Evolutionary conservation across 1,140 invertebrate species (phyloP).

Genomic region (Psix sp.): DNA sequence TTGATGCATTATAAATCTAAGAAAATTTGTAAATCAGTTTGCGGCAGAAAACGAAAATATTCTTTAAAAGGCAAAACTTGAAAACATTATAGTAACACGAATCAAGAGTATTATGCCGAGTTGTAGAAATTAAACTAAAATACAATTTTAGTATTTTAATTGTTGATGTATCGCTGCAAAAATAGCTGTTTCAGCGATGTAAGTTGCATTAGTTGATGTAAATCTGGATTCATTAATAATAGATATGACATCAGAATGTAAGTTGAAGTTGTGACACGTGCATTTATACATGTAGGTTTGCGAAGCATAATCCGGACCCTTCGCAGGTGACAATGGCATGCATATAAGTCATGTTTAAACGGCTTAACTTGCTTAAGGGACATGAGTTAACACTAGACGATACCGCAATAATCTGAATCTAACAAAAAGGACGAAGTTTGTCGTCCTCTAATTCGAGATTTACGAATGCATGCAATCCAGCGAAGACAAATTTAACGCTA

Average conservation of each 20-base stretch:
- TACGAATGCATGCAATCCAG: slow-evolving; percentile 4
- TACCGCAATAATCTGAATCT: slow-evolving; percentile 3
- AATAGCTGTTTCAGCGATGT: too few relatives aligned
- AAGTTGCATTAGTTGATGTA: too few relatives aligned
- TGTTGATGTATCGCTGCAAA: too few relatives aligned
- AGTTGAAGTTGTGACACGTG: slow-evolving; percentile 2
- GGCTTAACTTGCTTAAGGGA: slow-evolving; percentile 12
- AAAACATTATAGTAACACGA: too few relatives aligned
- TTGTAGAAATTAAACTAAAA: too few relatives aligned
- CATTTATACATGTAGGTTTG: neutral
- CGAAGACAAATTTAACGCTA: slow-evolving; percentile 23
- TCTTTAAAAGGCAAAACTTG: too few relatives aligned
- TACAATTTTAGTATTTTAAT: too few relatives aligned
- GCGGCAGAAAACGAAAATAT: too few relatives aligned
- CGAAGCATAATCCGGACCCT: slow-evolving; percentile 13
- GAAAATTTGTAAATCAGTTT: too few relatives aligned
- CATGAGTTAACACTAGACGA: slow-evolving; percentile 5
- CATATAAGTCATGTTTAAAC: slow-evolving; percentile 25
- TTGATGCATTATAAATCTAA: too few relatives aligned
- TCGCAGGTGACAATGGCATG: slow-evolving; percentile 10
- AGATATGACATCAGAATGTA: neutral
- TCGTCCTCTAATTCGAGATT: slow-evolving; percentile 10
- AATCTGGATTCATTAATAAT: slow-evolving; percentile 10
- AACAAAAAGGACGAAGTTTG: slow-evolving; percentile 10
- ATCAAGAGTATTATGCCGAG: too few relatives aligned